Percentiles rank a stretch among this genome's conserved stretches.
phyloP scores from a whole-genome alignment of 2,113 vertebrate species.

The Cichladusa arquata region DNA sequence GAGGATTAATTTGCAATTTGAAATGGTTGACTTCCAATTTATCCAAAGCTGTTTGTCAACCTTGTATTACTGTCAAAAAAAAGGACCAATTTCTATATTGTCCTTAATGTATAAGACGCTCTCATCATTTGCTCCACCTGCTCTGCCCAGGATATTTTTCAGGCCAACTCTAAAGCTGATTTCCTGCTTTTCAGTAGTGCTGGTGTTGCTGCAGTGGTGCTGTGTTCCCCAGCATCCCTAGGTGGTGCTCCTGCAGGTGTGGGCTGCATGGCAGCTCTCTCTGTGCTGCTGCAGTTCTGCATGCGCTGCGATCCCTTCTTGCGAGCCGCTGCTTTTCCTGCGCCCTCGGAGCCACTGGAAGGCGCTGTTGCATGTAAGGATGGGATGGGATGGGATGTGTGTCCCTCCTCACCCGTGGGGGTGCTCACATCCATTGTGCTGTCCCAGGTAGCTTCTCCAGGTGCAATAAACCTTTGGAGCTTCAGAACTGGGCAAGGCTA shows the following conservation, averaged over 20 bases:
- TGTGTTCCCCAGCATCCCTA: not conserved
- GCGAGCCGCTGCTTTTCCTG: not conserved
- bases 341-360: not conserved
- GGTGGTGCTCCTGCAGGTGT: not conserved
- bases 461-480: not conserved
- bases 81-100: not conserved
- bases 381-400: not conserved
- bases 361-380: not conserved
- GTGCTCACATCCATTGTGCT: not conserved
- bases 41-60: not conserved
- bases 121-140: not conserved
- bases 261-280: not conserved
- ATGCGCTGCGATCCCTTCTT: accelerated
- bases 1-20: not conserved
- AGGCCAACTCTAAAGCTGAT: not conserved
- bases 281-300: not conserved
- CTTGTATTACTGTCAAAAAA: not conserved
- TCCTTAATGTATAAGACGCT: not conserved
- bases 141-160: not conserved
- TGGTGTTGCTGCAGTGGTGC: not conserved
- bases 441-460: not conserved
- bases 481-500: not conserved
- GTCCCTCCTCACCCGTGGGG: accelerated
- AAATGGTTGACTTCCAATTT: not conserved
- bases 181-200: not conserved